Evolutionary conservation across 2,888 invertebrate species (phyloP).

Genomic region (Chaetogeoica ovagalla): DNA sequence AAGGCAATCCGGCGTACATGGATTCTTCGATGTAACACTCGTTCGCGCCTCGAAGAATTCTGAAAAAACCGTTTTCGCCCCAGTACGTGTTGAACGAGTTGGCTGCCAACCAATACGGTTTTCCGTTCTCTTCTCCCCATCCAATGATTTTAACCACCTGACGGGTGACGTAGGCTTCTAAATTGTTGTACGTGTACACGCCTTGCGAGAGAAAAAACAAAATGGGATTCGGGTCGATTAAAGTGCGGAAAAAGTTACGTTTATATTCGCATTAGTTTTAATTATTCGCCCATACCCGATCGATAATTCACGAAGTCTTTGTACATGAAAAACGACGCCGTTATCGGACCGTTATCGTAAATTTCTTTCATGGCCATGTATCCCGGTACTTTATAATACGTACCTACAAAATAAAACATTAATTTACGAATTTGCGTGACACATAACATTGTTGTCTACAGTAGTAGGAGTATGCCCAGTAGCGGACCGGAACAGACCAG

Average conservation of each 20-base stretch:
- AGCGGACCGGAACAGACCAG: no score
- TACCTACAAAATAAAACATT: slow-evolving; percentile 5
- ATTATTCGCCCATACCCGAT: slow-evolving; percentile 35
- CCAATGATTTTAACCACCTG: slow-evolving; percentile 56
- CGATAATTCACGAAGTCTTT: slow-evolving; percentile 52
- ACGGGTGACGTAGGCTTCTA: slow-evolving; percentile 68
- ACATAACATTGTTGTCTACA: no score
- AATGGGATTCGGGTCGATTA: neutral
- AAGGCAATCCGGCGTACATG: slow-evolving; percentile 37
- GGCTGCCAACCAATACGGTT: slow-evolving; percentile 85
- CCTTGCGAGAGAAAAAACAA: neutral
- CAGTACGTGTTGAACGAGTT: slow-evolving; percentile 93
- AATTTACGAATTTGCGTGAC: no score
- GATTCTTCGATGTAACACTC: slow-evolving; percentile 72
- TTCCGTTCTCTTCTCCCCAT: slow-evolving; percentile 80
- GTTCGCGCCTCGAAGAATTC: slow-evolving; percentile 78
- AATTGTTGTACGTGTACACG: slow-evolving; percentile 58
- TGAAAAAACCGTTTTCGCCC: slow-evolving; percentile 87
- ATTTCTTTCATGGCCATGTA: slow-evolving; percentile 51
- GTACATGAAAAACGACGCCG: slow-evolving; percentile 49
- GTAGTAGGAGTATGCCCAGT: no score
- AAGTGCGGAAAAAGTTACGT: no score
- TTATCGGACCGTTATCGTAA: slow-evolving; percentile 54
- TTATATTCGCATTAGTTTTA: no score
- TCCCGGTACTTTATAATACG: slow-evolving; percentile 16